Conservation (phyloP, 2,797 vertebrate genomes). For the Propithecus deckenii region DNA sequence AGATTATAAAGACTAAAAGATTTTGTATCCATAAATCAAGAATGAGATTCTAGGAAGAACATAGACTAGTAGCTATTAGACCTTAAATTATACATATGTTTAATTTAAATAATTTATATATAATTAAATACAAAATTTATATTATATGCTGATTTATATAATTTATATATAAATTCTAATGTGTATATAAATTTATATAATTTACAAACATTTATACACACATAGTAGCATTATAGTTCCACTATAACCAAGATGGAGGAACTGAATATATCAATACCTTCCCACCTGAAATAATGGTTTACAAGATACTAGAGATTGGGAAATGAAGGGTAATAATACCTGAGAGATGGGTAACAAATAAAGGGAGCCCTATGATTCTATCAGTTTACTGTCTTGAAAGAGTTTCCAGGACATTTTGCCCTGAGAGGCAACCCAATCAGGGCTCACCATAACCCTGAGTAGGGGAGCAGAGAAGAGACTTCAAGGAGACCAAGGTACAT, state of each 20-base stretch:
- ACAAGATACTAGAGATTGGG: not conserved
- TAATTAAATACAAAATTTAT: not conserved
- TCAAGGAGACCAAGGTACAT: not conserved
- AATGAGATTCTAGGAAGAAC: not conserved
- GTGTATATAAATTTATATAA: not conserved
- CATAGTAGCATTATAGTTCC: not conserved
- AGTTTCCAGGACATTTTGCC: not conserved
- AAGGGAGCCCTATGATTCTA: not conserved
- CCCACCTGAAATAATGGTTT: not conserved
- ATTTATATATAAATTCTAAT: not conserved
- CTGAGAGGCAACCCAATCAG: not conserved
- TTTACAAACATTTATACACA: not conserved
- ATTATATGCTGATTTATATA: not conserved
- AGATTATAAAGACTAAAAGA: not conserved
- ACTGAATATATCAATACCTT: not conserved
- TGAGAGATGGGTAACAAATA: not conserved
- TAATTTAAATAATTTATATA: not conserved
- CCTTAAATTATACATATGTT: not conserved
- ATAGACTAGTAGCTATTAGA: not conserved
- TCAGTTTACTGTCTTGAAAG: not conserved
- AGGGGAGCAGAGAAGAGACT: not conserved
- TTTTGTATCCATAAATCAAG: not conserved
- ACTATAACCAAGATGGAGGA: not conserved
- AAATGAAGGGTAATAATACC: not conserved
- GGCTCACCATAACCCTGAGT: not conserved